These are phyloP conservation scores for Varanus komodoensis DNA, from an alignment of 2,113 vertebrate species.

Conservation along the genomic window DNA sequence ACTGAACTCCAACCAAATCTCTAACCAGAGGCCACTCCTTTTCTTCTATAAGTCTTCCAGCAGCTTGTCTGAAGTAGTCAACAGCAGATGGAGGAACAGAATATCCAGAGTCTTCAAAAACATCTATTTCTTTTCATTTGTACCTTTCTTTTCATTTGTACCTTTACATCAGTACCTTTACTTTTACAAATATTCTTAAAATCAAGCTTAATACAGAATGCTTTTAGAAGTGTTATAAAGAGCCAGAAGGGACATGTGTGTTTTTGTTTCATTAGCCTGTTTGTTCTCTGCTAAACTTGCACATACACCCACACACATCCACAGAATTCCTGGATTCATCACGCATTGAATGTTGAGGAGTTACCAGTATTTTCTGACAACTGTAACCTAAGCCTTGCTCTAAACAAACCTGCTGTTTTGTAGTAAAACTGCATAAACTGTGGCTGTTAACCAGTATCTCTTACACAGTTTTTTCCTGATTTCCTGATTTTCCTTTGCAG, in stretches of 20 bases:
- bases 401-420: slow-evolving; percentile 14
- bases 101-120: neutral
- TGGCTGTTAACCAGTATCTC: neutral
- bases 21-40: too few species aligned
- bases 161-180: neutral
- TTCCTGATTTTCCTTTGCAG: slow-evolving; percentile 5
- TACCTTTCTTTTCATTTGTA: neutral
- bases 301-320: slow-evolving; percentile 9
- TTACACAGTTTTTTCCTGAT: slow-evolving; percentile 21
- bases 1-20: too few species aligned
- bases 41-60: too few species aligned
- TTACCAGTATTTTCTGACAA: slow-evolving; percentile 14
- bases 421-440: neutral
- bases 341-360: neutral
- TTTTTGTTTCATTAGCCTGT: neutral
- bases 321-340: slow-evolving; percentile 1
- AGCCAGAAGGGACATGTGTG: neutral
- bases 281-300: slow-evolving; percentile 14
- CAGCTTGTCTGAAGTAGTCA: too few species aligned
- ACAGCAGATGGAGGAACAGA: too few species aligned
- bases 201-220: neutral
- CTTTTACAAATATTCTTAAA: slow-evolving; percentile 3
- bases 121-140: neutral
- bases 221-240: slow-evolving; percentile 20
- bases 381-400: neutral